Conservation (phyloP, 2,113 vertebrate genomes). For the Callaeas wilsoni region DNA sequence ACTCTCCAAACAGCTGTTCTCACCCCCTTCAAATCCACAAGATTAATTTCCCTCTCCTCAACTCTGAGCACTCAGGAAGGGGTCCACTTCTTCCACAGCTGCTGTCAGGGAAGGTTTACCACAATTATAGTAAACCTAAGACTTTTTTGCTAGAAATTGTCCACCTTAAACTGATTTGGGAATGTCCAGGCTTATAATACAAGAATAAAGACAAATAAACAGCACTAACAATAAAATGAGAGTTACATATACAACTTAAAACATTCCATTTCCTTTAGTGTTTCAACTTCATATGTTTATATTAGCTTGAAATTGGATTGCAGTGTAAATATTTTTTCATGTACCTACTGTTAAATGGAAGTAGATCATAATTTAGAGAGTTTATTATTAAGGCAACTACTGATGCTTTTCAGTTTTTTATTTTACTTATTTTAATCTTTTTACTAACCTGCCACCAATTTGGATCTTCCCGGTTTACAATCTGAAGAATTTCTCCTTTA, state of each 20-base stretch:
- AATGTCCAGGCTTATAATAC: neutral
- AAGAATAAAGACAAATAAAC: neutral
- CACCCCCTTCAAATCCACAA: neutral
- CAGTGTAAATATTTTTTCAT: neutral
- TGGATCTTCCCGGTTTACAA: slow-evolving; percentile 95
- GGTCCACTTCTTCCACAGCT: neutral
- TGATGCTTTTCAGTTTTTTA: neutral
- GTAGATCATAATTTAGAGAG: neutral
- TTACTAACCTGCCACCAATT: slow-evolving; percentile 97
- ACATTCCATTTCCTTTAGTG: neutral
- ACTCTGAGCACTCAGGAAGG: neutral
- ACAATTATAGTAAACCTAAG: neutral
- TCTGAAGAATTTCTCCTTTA: slow-evolving; percentile 94
- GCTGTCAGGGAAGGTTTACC: neutral
- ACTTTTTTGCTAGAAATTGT: neutral
- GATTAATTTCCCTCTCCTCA: neutral
- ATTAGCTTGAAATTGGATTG: neutral
- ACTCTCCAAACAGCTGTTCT: neutral
- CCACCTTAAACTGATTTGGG: neutral
- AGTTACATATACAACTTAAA: neutral
- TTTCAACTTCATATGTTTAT: neutral
- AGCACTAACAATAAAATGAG: neutral
- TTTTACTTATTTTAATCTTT: neutral
- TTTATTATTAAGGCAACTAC: neutral
- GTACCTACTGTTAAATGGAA: neutral